phyloP scores from a whole-genome alignment of 1,140 invertebrate species.

The Zaprionus tsacasi region DNA sequence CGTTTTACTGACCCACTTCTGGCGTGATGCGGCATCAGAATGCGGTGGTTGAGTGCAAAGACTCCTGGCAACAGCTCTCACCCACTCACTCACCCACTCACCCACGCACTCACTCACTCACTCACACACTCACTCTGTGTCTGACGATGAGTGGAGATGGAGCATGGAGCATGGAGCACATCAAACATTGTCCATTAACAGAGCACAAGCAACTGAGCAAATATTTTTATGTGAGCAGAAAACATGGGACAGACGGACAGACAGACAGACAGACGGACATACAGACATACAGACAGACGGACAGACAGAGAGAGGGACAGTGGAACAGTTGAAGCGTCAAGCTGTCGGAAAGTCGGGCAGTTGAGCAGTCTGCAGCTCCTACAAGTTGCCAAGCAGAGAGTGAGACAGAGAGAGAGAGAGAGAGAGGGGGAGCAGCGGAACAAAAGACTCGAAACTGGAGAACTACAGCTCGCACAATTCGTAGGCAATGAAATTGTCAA shows the following conservation, averaged over 20 bases:
- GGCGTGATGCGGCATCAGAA: constrained; percentile 69
- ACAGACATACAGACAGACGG: constrained; percentile 7
- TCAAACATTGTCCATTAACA: constrained; percentile 64
- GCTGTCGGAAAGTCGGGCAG: background rate
- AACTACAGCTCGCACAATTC: constrained; percentile 44
- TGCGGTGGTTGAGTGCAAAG: constrained; percentile 64
- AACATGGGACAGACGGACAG: constrained; percentile 53
- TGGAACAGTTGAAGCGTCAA: constrained; percentile 27
- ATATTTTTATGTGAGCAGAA: constrained; percentile 68
- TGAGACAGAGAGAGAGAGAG: background rate
- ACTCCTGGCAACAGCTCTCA: constrained; percentile 66
- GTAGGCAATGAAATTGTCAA: constrained; percentile 78
- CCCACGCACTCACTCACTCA: constrained; percentile 59
- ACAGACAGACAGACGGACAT: background rate
- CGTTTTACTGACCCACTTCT: constrained; percentile 77
- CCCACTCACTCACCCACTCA: constrained; percentile 30
- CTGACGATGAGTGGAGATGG: constrained; percentile 1
- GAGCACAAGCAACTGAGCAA: constrained; percentile 71
- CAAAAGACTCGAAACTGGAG: constrained; percentile 62
- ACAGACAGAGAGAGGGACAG: background rate
- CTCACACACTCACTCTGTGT: background rate
- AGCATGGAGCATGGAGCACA: constrained; percentile 12
- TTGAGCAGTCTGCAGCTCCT: background rate
- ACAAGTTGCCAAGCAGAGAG: background rate
- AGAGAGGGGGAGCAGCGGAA: constrained; percentile 26